Evolutionary conservation across 2,113 vertebrate genomes (phyloP), one percentile per base, ranked within the genome.

Genomic region (Eulemur macaco): DNA sequence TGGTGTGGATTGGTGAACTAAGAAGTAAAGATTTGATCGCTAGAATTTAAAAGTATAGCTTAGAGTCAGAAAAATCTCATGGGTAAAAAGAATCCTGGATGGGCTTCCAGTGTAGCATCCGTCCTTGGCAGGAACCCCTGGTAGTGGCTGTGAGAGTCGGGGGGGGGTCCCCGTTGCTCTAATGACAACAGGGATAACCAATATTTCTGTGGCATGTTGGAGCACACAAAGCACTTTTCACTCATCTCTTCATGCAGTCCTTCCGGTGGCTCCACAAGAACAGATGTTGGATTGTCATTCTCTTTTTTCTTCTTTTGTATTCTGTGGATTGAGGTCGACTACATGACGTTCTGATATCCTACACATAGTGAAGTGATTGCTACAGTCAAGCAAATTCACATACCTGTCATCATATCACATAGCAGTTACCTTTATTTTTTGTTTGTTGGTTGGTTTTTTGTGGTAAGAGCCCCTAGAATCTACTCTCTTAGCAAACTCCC

Each of bases 41-140:
- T 15, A 9, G 8, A 27, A 5, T 91, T 69, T 88, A 68, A 91
- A 60, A 29, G 12, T 5, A 13, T 13, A 58, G 31, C 68, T 71
- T 45, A 37, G 7, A 34, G 23, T 66, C 81, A 37, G 93, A 50
- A 77, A 39, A 31, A 31, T 23, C 54, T 60, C 54, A 9, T 21
- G 42, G 34, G 10, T 69, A n/a, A n/a, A 39, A 52, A 88, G 25
- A 52, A 42, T 6, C 34, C 7, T 8, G 27, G 66, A 3, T 5
- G 42, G 45, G 20, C 39, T 4, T 82, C 13, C 58, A 2, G 8
- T 5, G 3, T 8, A 10, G n/a, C 6, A 0, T 47, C n/a, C 7
- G 2, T 4, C 50, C 54, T 56, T 52, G 56, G 90, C 18, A 2
- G 47, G 60, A 31, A 34, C 29, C 31, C 29, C n/a, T 58, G 45